phyloP scores from a whole-genome alignment of 1,140 invertebrate genomes.

The Octopus bimaculoides region DNA sequence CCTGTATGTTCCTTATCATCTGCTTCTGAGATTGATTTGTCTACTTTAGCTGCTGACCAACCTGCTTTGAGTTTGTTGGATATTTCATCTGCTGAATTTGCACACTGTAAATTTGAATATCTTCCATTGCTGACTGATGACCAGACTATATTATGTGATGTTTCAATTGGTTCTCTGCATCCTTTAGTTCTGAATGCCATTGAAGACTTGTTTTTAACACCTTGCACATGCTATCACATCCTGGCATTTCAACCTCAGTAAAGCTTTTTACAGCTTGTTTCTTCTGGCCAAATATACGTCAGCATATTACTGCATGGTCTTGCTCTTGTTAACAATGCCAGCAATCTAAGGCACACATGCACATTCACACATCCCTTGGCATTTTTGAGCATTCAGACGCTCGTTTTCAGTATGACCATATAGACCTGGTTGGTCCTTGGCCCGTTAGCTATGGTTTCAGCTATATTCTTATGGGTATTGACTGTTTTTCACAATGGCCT shows the following conservation, averaged over 20 bases:
- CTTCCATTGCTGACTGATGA: background rate
- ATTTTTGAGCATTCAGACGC: background rate
- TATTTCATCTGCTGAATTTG: no score
- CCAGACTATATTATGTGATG: background rate
- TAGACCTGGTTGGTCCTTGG: background rate
- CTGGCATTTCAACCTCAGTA: background rate
- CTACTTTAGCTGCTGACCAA: no score
- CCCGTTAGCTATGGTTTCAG: background rate
- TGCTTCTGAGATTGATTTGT: no score
- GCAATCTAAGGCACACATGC: background rate
- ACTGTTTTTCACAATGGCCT: conserved; percentile 46
- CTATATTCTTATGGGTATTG: conserved; percentile 51
- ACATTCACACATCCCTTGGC: background rate
- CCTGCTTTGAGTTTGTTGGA: no score
- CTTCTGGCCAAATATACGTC: background rate
- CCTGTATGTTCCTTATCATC: no score
- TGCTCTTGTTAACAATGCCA: background rate
- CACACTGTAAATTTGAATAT: no score
- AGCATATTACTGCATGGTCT: background rate
- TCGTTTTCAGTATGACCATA: conserved; percentile 1
- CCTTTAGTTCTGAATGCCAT: background rate
- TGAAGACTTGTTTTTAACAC: background rate
- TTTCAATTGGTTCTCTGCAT: background rate
- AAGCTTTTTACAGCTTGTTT: background rate
- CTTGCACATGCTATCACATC: background rate